Percentiles rank a stretch among this genome's conserved stretches.
These are phyloP conservation scores for Alces alces DNA, from an alignment of 2,113 vertebrate species.

Conservation along the genomic window DNA sequence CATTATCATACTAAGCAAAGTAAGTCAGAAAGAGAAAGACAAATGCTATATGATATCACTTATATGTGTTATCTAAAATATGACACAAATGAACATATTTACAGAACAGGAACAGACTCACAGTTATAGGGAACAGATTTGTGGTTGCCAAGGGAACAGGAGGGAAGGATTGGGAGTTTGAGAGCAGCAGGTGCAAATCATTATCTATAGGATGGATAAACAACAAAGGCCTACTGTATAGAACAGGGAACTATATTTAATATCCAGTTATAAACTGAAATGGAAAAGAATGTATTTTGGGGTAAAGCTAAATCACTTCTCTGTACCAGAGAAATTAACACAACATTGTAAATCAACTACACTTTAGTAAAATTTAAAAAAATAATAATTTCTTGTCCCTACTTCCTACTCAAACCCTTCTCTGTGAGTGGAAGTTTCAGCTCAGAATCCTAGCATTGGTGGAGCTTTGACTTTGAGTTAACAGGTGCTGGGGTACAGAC, in stretches of 20 bases:
- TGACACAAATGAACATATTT: background rate
- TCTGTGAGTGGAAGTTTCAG: background rate
- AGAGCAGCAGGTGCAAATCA: background rate
- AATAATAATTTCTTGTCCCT: background rate
- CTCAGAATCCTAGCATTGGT: background rate
- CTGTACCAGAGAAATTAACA: background rate
- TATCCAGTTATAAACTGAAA: background rate
- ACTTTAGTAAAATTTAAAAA: background rate
- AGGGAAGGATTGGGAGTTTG: background rate
- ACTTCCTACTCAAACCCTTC: background rate
- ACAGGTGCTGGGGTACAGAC: background rate
- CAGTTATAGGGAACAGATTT: background rate
- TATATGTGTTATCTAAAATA: background rate
- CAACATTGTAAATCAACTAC: background rate
- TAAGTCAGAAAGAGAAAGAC: background rate
- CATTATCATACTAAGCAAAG: background rate
- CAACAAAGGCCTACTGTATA: background rate
- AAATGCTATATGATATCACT: background rate
- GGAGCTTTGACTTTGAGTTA: background rate
- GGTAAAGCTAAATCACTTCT: background rate
- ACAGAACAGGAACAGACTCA: background rate
- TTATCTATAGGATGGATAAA: background rate
- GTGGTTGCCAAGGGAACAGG: background rate
- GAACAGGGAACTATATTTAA: background rate
- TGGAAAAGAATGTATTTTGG: background rate